phyloP scores from a whole-genome alignment of 2,888 invertebrate species.

The Bugula neritina region DNA sequence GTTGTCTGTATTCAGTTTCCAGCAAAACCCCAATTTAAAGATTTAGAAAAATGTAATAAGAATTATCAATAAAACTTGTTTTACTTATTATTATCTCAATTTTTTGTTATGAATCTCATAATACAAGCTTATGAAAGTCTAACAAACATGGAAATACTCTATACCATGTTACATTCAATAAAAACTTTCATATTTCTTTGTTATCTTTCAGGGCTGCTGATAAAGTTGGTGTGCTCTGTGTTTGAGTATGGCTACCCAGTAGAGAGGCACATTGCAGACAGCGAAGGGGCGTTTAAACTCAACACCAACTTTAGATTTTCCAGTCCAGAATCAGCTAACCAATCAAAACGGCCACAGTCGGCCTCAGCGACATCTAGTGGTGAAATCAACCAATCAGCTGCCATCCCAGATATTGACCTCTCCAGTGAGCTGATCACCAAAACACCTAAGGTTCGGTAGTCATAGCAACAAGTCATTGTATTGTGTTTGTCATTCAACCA shows the following conservation, averaged over 20 bases:
- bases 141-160: no score
- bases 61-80: no score
- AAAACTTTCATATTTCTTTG: background rate
- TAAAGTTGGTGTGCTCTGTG: slow-evolving; percentile 12
- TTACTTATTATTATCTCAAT: no score
- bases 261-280: slow-evolving; percentile 4
- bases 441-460: slow-evolving; percentile 13
- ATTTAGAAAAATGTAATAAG: no score
- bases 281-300: background rate
- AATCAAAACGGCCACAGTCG: background rate
- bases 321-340: background rate
- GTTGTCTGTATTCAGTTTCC: no score
- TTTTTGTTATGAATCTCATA: no score
- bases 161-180: no score
- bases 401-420: slow-evolving; percentile 17
- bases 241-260: slow-evolving; percentile 25
- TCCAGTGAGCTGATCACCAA: slow-evolving; percentile 6
- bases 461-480: background rate
- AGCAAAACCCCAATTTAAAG: no score
- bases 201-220: slow-evolving; percentile 14
- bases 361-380: slow-evolving; percentile 2
- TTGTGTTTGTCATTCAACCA: background rate
- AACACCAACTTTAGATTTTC: background rate
- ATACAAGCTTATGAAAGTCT: no score
- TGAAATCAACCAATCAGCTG: background rate